These are phyloP conservation scores for Andrena haemorrhoa DNA, from an alignment of 2,888 invertebrate genomes.

Conservation along the genomic window DNA sequence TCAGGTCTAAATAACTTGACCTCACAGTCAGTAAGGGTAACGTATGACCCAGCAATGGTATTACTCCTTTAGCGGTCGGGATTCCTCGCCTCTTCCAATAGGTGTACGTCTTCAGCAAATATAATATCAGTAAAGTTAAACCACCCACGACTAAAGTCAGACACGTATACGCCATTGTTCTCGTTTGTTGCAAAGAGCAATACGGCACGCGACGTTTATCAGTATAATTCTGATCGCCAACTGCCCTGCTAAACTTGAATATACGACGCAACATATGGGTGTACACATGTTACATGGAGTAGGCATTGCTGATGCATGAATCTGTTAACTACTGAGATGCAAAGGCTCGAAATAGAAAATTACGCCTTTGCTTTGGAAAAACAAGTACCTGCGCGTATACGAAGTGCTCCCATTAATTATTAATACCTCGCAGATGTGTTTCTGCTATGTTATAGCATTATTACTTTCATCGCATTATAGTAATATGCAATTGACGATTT, in stretches of 20 bases:
- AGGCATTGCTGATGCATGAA: too few relatives aligned
- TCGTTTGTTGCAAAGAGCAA: not conserved
- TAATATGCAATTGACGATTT: too few relatives aligned
- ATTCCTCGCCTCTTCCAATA: slow-evolving; percentile 68
- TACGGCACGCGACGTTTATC: not conserved
- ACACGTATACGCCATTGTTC: slow-evolving; percentile 21
- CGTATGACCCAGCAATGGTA: slow-evolving; percentile 71
- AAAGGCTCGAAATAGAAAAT: too few relatives aligned
- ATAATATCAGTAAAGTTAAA: not conserved
- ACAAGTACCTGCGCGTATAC: too few relatives aligned
- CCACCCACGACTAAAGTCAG: not conserved
- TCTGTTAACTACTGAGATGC: too few relatives aligned
- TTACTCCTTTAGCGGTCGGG: slow-evolving; percentile 40
- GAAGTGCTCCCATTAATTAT: too few relatives aligned
- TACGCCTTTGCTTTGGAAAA: too few relatives aligned
- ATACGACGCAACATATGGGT: not conserved
- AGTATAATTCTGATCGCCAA: not conserved
- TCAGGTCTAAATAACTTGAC: slow-evolving; percentile 37
- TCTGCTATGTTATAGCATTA: too few relatives aligned
- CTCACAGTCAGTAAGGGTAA: slow-evolving; percentile 47
- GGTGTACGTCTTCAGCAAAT: slow-evolving; percentile 5
- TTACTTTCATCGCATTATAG: too few relatives aligned
- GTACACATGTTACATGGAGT: too few relatives aligned
- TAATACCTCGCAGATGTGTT: too few relatives aligned
- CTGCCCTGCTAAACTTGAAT: not conserved